Evolutionary conservation across 2,888 invertebrate species (phyloP).

Genomic region (Cephus spinipes): DNA sequence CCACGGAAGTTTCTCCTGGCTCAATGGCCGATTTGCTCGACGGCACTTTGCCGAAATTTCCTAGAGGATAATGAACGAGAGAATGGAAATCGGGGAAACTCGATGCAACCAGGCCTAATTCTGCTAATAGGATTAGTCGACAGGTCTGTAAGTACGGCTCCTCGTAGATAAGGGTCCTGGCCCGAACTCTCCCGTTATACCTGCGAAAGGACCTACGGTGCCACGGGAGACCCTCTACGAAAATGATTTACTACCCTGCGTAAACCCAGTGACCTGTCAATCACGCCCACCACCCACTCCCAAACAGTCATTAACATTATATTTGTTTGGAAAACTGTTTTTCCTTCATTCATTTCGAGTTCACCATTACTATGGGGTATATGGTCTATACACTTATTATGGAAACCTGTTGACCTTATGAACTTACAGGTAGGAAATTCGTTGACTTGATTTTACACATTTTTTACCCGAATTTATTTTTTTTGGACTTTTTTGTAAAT

Average conservation of each 20-base stretch:
- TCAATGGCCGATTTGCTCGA: constrained; percentile 6
- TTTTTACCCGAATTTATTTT: no score
- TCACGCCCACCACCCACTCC: constrained; percentile 44
- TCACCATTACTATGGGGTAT: not conserved
- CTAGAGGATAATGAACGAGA: constrained; percentile 15
- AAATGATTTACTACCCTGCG: constrained; percentile 52
- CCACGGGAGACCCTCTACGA: constrained; percentile 11
- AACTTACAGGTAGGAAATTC: not conserved
- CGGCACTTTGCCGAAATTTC: constrained; percentile 22
- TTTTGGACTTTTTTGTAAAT: no score
- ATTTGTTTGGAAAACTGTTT: constrained; percentile 29
- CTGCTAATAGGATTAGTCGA: constrained; percentile 56
- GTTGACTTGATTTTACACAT: no score
- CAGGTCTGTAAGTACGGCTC: constrained; percentile 46
- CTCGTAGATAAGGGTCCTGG: constrained; percentile 39
- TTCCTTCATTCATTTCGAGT: not conserved
- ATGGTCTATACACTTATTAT: not conserved
- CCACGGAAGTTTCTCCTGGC: not conserved
- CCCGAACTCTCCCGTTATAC: not conserved
- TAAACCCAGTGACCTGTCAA: constrained; percentile 53
- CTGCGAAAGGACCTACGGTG: not conserved
- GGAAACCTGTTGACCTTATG: not conserved
- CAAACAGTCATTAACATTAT: constrained; percentile 31
- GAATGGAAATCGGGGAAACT: constrained; percentile 28
- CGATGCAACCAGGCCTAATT: constrained; percentile 39